Conservation (phyloP, 2,888 invertebrate genomes). For the Leucania comma region DNA sequence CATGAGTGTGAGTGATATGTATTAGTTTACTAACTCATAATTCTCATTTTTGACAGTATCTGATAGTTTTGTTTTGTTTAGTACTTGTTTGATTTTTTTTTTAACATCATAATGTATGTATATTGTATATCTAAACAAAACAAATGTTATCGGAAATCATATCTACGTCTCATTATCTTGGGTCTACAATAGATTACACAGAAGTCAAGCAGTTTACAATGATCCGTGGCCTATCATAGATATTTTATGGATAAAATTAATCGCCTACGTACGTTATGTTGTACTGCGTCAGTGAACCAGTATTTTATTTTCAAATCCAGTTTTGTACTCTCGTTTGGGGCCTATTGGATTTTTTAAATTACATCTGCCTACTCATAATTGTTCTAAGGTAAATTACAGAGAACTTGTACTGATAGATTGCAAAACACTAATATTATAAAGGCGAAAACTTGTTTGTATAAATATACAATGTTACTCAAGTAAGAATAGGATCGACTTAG, state of each 20-base stretch:
- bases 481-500: no score
- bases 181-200: not conserved
- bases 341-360: not conserved
- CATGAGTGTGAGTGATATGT: not conserved
- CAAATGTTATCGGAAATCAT: not conserved
- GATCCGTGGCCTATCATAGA: not conserved
- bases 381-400: no score
- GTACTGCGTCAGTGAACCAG: not conserved
- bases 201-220: not conserved
- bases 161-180: not conserved
- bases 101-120: no score
- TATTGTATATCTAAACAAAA: not conserved
- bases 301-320: not conserved
- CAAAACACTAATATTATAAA: no score
- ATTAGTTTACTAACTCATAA: not conserved
- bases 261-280: not conserved
- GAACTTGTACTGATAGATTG: no score
- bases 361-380: no score
- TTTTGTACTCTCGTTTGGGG: not conserved
- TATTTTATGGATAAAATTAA: conserved; percentile 1
- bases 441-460: no score
- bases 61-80: no score
- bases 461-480: no score
- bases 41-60: not conserved
- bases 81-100: no score